These are phyloP conservation scores for Zonitis immaculata DNA, from an alignment of 2,888 invertebrate genomes.

Conservation along the genomic window DNA sequence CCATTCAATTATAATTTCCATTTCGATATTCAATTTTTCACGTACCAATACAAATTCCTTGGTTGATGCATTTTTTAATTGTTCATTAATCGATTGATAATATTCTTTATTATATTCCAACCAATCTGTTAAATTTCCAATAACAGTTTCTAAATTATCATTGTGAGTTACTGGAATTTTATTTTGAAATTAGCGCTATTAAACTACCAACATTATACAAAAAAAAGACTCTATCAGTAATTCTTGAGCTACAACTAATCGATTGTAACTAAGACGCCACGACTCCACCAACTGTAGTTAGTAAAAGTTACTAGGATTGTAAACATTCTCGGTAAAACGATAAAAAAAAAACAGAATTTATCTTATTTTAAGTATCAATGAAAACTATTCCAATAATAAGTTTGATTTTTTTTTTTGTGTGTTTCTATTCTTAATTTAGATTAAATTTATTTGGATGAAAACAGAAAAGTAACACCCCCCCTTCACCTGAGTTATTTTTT, in stretches of 20 bases:
- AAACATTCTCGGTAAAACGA: too few species aligned
- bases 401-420: too few species aligned
- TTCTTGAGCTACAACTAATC: too few species aligned
- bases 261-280: too few species aligned
- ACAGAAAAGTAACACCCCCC: too few species aligned
- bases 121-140: slow-evolving; percentile 52
- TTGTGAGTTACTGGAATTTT: slow-evolving; percentile 20
- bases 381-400: too few species aligned
- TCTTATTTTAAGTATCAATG: too few species aligned
- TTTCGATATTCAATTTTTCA: slow-evolving; percentile 42
- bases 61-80: slow-evolving; percentile 46
- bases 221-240: neutral
- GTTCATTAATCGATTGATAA: slow-evolving; percentile 49
- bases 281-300: neutral
- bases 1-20: slow-evolving; percentile 54
- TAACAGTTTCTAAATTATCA: slow-evolving; percentile 32
- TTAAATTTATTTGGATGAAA: too few species aligned
- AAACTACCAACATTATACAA: neutral
- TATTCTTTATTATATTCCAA: slow-evolving; percentile 49
- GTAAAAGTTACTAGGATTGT: neutral
- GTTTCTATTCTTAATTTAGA: too few species aligned
- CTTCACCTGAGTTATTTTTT: too few species aligned
- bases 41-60: slow-evolving; percentile 48
- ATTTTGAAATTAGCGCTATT: slow-evolving; percentile 1
- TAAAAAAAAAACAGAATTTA: too few species aligned